Base-by-base conservation (phyloP, 2,888 invertebrate genomes). In the Cyclophora albipunctata region DNA sequence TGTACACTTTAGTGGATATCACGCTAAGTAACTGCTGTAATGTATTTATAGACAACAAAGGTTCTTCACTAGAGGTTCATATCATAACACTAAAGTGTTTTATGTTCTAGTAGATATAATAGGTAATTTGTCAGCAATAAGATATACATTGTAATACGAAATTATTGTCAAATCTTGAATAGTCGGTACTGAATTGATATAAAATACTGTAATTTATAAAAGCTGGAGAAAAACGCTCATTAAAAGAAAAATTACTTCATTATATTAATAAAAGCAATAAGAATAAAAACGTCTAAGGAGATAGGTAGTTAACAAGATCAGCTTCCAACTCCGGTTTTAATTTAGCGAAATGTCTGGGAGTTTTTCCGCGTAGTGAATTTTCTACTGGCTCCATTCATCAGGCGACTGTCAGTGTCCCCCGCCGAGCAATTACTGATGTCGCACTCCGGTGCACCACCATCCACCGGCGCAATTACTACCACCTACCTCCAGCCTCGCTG, bases 351-450 rank as follows among this genome's bases (percentile, higher is more conserved):
- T 73, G 77, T 79, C 78, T 75, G 57, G 20, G 71, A 66, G 71
- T 74, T 78, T 81, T 82, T 78, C 70, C 72, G 67, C 64, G 73
- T 69, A 67, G 72, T 65, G 68, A 68, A 76, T 78, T 78, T 77
- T 76, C 76, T 67, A 65, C 70, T 65, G 67, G 73, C 62, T 76
- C 82, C 80, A 84, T 84, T 83, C 81, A 84, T 84, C 84, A 84
- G 80, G 71, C 74, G 67, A 71, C 72, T 78, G 82, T 77, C 82
- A 74, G 71, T 78, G 78, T 74, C 73, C 74, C 73, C 71, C 70
- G 73, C 71, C 73, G 73, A 78, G 79, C 83, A 85, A 85, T 85
- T 84, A 84, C 81, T 78, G 82, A 82, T 82, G 82, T 84, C 74
- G 73, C 81, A 83, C 74, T 75, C 74, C 69, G 70, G 69, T 81